Percentiles rank a stretch among this genome's conserved stretches.
Evolutionary conservation across 2,797 vertebrate species (phyloP).

Genomic region (Thunnus albacares): DNA sequence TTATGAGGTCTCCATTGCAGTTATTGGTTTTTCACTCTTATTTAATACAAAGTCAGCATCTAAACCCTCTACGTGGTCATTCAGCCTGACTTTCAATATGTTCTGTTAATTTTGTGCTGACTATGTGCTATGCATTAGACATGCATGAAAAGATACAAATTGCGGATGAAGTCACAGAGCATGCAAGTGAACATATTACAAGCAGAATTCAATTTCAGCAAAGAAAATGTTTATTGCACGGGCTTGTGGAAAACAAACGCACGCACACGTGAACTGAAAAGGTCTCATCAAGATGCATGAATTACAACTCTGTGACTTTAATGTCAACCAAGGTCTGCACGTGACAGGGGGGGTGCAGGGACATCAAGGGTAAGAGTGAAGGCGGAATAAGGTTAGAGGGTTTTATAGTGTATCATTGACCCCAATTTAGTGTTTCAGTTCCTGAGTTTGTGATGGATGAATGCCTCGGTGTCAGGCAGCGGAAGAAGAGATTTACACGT

Average conservation of each 20-base stretch:
- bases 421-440: slow-evolving; percentile 57
- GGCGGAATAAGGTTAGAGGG: slow-evolving; percentile 26
- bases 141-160: slow-evolving; percentile 36
- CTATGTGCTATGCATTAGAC: slow-evolving; percentile 27
- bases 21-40: slow-evolving; percentile 59
- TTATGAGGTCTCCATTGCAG: slow-evolving; percentile 35
- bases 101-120: slow-evolving; percentile 40
- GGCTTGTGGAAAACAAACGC: not conserved
- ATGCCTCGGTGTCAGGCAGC: slow-evolving; percentile 13
- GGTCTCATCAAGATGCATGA: slow-evolving; percentile 6
- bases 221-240: slow-evolving; percentile 15
- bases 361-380: slow-evolving; percentile 30
- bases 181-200: slow-evolving; percentile 16
- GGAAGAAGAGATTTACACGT: slow-evolving; percentile 37
- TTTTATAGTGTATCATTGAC: slow-evolving; percentile 56
- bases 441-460: slow-evolving; percentile 53
- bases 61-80: slow-evolving; percentile 23
- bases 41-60: slow-evolving; percentile 62
- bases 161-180: slow-evolving; percentile 25
- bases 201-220: slow-evolving; percentile 42
- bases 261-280: not conserved
- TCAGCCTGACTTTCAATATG: slow-evolving; percentile 41
- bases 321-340: slow-evolving; percentile 62
- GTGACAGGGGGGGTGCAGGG: slow-evolving; percentile 27
- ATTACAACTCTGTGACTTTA: slow-evolving; percentile 42